phyloP scores from a whole-genome alignment of 2,797 vertebrate species.

The Carapus acus region DNA sequence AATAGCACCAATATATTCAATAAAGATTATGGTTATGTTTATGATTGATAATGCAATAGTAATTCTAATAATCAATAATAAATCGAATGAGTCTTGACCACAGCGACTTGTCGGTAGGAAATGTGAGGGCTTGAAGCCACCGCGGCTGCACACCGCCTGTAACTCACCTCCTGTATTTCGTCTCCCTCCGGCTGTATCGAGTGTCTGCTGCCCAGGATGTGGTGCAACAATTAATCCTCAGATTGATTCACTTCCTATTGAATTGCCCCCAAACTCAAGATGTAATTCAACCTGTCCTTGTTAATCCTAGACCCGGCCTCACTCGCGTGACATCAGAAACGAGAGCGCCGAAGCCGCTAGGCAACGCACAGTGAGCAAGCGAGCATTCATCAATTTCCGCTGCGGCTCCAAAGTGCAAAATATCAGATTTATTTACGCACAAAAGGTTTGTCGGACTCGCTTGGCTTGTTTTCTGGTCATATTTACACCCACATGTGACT shows the following conservation, averaged over 20 bases:
- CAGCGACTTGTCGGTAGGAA: constrained; percentile 18
- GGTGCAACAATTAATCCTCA: constrained; percentile 79
- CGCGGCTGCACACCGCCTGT: constrained; percentile 41
- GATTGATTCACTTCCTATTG: constrained; percentile 81
- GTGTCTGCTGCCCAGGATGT: constrained; percentile 76
- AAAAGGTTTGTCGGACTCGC: constrained; percentile 1
- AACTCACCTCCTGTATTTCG: constrained; percentile 64
- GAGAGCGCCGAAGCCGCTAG: constrained; percentile 26
- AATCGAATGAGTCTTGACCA: background rate
- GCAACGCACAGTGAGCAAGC: constrained; percentile 32
- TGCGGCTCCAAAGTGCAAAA: background rate
- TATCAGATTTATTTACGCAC: too few relatives aligned
- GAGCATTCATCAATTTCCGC: constrained; percentile 39
- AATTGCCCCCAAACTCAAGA: constrained; percentile 73
- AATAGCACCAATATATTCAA: too few relatives aligned
- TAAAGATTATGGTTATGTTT: too few relatives aligned
- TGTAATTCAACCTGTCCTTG: constrained; percentile 72
- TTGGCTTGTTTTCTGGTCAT: too few relatives aligned
- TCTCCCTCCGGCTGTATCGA: constrained; percentile 71
- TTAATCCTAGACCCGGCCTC: constrained; percentile 61
- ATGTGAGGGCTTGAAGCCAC: constrained; percentile 52
- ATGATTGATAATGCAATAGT: too few relatives aligned
- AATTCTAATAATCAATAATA: too few relatives aligned
- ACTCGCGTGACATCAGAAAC: constrained; percentile 46
- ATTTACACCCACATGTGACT: too few relatives aligned